Evolutionary conservation across 2,888 invertebrate genomes (phyloP).

Genomic region (Heliconius aoede): DNA sequence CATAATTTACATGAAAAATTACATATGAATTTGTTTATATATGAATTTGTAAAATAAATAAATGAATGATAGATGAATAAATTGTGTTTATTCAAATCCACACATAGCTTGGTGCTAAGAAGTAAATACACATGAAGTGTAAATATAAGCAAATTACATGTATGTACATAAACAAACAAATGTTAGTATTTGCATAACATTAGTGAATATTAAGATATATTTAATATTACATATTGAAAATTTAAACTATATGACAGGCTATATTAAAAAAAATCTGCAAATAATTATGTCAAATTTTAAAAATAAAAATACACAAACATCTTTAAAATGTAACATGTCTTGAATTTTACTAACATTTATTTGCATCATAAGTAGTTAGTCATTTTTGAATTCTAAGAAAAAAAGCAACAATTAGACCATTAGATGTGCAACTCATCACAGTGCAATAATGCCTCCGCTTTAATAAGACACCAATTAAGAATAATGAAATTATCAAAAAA

Average conservation of each 20-base stretch:
- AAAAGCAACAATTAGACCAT: not conserved
- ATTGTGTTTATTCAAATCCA: not conserved
- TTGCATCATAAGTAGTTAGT: not conserved
- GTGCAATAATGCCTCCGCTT: not conserved
- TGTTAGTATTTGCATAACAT: not conserved
- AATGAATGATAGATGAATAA: too few species aligned
- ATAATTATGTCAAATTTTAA: not conserved
- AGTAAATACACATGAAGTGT: not conserved
- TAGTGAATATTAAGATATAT: too few species aligned
- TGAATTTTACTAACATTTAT: not conserved
- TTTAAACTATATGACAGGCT: not conserved
- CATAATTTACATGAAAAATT: too few species aligned
- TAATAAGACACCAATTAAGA: not conserved
- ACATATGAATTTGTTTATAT: too few species aligned
- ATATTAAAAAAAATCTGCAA: not conserved
- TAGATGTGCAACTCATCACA: not conserved
- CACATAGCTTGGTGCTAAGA: not conserved
- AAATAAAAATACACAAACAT: not conserved
- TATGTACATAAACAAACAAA: not conserved
- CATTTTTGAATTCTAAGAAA: not conserved
- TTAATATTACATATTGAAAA: too few species aligned
- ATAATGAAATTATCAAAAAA: slow-evolving; percentile 4
- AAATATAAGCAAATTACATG: not conserved
- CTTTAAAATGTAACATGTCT: not conserved
- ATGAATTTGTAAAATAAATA: not conserved